Evolutionary conservation across 1,140 invertebrate genomes (phyloP).

Genomic region (Uloborus diversus): DNA sequence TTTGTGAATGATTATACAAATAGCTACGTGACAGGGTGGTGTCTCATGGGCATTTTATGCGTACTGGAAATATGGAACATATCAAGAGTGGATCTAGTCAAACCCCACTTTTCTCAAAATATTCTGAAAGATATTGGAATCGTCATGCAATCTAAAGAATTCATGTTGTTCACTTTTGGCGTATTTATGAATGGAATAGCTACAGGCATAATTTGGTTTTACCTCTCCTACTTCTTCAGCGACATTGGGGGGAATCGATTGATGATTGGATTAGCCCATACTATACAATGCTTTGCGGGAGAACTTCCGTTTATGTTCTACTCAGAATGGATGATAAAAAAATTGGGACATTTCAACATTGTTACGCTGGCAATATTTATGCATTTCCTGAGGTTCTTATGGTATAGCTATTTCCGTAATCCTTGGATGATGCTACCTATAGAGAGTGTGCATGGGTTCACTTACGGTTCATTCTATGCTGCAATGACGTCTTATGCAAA

Average conservation of each 20-base stretch:
- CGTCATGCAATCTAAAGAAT: neutral
- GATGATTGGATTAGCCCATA: neutral
- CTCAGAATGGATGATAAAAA: conserved; percentile 81
- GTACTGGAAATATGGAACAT: neutral
- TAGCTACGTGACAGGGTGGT: neutral
- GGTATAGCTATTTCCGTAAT: conserved; percentile 79
- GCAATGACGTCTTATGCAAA: conserved; percentile 88
- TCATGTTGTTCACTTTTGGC: neutral
- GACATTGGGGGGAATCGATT: conserved; percentile 6
- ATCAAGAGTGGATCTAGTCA: neutral
- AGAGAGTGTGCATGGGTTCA: conserved; percentile 85
- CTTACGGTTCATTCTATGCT: conserved; percentile 87
- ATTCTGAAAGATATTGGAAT: conserved; percentile 6
- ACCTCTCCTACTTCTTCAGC: neutral
- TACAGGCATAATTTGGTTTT: neutral
- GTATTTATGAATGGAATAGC: conserved; percentile 21
- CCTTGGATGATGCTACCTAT: conserved; percentile 82
- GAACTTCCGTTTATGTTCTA: conserved; percentile 89
- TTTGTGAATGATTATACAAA: conserved; percentile 14
- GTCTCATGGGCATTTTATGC: neutral
- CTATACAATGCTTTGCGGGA: conserved; percentile 78
- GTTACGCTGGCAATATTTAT: conserved; percentile 82
- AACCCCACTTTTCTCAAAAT: conserved; percentile 11
- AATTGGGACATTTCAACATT: conserved; percentile 81
- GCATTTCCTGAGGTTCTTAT: conserved; percentile 78